phyloP scores from a whole-genome alignment of 2,113 vertebrate species.

The Hyperoodon ampullatus region DNA sequence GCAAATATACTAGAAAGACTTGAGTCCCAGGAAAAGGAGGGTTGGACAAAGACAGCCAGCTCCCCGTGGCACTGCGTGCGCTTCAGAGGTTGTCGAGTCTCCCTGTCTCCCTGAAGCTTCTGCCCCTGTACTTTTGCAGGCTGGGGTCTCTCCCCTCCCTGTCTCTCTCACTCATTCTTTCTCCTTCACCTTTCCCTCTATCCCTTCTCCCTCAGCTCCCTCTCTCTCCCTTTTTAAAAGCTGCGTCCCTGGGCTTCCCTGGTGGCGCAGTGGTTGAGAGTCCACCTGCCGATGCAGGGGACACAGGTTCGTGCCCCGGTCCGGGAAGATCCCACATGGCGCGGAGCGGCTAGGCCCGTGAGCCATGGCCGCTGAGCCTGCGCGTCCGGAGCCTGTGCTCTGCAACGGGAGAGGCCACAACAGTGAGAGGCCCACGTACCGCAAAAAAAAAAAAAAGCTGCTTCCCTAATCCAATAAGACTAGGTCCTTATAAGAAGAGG shows the following conservation, averaged over 20 bases:
- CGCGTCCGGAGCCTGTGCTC: too few relatives aligned
- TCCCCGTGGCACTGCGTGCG: fast-evolving
- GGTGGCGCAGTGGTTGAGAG: too few relatives aligned
- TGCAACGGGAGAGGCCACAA: too few relatives aligned
- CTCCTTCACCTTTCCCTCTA: not conserved
- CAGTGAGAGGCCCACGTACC: too few relatives aligned
- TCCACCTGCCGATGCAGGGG: too few relatives aligned
- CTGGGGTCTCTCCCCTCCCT: too few relatives aligned
- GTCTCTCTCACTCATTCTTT: not conserved
- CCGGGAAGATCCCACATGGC: too few relatives aligned
- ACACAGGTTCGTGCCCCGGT: too few relatives aligned
- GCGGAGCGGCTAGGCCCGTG: too few relatives aligned
- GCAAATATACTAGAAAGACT: not conserved
- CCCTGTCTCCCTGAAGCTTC: not conserved
- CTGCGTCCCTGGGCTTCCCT: not conserved
- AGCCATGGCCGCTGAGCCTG: too few relatives aligned
- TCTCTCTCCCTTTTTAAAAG: not conserved
- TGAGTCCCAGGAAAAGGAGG: not conserved
- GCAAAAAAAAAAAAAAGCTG: not conserved
- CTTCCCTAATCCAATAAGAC: not conserved
- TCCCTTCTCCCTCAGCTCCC: not conserved
- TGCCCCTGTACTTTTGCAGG: not conserved
- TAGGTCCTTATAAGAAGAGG: not conserved
- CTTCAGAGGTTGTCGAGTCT: not conserved
- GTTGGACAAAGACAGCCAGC: not conserved